Base-by-base conservation (phyloP, 1,140 invertebrate species). In the Luehdorfia chinensis region DNA sequence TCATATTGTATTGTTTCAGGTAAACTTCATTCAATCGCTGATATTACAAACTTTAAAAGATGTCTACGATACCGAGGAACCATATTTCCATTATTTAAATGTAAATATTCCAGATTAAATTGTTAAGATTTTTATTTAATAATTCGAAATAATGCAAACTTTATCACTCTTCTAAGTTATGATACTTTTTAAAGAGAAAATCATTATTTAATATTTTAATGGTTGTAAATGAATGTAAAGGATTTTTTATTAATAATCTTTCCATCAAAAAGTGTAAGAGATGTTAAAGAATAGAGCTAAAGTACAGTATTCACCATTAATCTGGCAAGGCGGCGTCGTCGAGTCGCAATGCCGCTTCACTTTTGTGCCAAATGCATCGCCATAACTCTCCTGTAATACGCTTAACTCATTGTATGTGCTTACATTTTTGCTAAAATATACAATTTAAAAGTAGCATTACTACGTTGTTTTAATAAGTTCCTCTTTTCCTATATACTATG, bases 1-100 rank as follows among this genome's bases (percentile, higher is more conserved):
- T 46, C 23, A n/a, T n/a, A n/a, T 55, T 28, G 16, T 37, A 53
- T 51, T 58, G 19, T 74, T 75, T 36, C 69, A 84, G 80, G 75
- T 81, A 1, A 66, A 81, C 6, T 51, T 56, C 1, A 81, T 84
- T 36, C 80, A 84, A 43, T 60, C 59, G 2, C 39, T 73, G 6
- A 75, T 84, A n/a, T 47, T 81, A 33, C 27, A 70, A 49, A 59
- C 59, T 5, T 28, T 84, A 5, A 65, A 70, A 55, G 71, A 81
- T 55, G 44, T 72, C 2, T 84, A 71, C 44, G 59, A 71, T 4
- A 68, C 58, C 4, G 77, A 70, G 11, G 64, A 76, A n/a, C 75
- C 80, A 3, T 44, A 51, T 15, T 45, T 78, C 13, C 48, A 79
- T 55, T 81, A 81, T 60, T 61, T 77, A 28, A 64, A 45, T 55